Conservation (phyloP, 2,113 vertebrate species). For the Rhinolophus ferrumequinum region DNA sequence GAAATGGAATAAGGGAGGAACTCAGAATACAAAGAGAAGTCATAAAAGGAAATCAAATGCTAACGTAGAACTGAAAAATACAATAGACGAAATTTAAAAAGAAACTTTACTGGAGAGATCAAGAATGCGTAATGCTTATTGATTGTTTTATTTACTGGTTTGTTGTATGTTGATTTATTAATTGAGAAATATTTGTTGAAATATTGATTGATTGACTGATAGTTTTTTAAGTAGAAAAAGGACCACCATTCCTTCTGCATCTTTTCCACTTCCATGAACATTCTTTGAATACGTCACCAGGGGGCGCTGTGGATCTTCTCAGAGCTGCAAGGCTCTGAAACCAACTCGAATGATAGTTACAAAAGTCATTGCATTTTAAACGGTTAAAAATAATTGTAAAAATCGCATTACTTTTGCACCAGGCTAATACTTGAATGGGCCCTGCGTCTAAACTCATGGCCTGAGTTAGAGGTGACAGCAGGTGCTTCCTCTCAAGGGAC, state of each 20-base stretch:
- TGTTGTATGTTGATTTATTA: not conserved
- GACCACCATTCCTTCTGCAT: not conserved
- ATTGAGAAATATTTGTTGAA: too few relatives aligned
- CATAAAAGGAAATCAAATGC: not conserved
- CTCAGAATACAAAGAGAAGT: not conserved
- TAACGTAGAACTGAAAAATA: not conserved
- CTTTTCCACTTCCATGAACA: fast-evolving
- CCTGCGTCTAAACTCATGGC: fast-evolving
- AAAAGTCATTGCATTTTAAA: too few relatives aligned
- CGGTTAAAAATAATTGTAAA: too few relatives aligned
- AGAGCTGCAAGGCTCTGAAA: not conserved
- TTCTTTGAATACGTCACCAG: not conserved
- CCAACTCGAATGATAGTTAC: not conserved
- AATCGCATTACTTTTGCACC: too few relatives aligned
- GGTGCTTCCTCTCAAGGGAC: not conserved
- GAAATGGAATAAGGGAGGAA: too few relatives aligned
- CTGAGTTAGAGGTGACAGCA: not conserved
- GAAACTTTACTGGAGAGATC: not conserved
- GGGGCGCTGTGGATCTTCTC: not conserved
- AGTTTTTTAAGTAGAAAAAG: not conserved
- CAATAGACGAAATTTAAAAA: not conserved
- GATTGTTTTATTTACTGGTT: not conserved
- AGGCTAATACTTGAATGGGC: too few relatives aligned
- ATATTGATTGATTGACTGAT: not conserved
- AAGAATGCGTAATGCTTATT: not conserved